phyloP scores from a whole-genome alignment of 2,113 vertebrate genomes.

The Nesoenas mayeri region DNA sequence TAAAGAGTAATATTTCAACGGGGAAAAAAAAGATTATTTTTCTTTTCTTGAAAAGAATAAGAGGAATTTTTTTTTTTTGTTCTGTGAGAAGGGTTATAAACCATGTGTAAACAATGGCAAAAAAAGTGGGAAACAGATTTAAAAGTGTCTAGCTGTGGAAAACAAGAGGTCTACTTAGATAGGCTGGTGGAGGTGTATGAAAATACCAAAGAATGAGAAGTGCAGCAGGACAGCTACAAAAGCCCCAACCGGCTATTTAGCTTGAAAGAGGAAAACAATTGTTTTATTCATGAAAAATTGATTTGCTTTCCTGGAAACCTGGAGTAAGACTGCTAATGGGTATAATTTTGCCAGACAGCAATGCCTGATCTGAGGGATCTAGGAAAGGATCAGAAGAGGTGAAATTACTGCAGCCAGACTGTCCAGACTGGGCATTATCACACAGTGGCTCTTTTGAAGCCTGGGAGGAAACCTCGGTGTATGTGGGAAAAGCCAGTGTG shows the following conservation, averaged over 20 bases:
- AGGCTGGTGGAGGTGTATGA: background rate
- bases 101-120: background rate
- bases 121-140: background rate
- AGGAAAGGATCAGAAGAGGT: background rate
- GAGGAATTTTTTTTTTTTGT: background rate
- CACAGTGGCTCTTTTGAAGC: background rate
- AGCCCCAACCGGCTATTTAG: background rate
- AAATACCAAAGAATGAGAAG: background rate
- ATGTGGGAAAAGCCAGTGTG: background rate
- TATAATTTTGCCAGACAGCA: background rate
- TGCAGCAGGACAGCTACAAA: background rate
- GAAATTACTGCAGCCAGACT: background rate
- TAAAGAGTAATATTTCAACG: background rate
- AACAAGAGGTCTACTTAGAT: background rate
- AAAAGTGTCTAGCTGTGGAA: background rate
- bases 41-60: background rate
- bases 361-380: background rate
- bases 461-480: background rate
- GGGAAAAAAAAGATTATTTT: fast-evolving
- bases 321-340: background rate
- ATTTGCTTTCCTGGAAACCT: background rate
- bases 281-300: background rate
- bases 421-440: background rate
- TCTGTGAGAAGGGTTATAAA: background rate
- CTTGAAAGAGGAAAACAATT: background rate